Base-by-base conservation (phyloP, 2,888 invertebrate genomes). In the Cordilura impudica region DNA sequence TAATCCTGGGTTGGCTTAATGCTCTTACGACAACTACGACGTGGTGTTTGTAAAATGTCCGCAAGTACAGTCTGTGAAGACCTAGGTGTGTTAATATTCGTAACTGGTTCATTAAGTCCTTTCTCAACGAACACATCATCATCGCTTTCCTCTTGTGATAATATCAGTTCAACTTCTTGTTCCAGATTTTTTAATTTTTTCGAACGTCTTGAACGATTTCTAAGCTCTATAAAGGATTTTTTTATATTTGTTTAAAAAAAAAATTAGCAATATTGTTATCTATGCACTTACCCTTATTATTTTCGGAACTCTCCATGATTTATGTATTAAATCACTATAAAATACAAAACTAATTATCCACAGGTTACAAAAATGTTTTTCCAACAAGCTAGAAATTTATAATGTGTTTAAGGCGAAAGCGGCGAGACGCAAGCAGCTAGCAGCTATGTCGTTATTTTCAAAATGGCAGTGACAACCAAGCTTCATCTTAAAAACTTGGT, bases 1-100 rank as follows among this genome's bases (percentile, higher is more conserved):
- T 89, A 88, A 53, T 88, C 89, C 47, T 85, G 83, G 0, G 81
- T 63, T 0, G 89, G 89, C 16, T 87, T 88, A 0, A 88, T 80
- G 58, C 87, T 87, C 54, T 87, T 88, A 0, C 88, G 84, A 1
- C 80, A 82, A 65, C 89, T 88, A 2, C 88, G 87, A 0, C 88
- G 81, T 3, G 88, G 88, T 0, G 88, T 88, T 56, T 84, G 82
- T 4, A 47, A 2, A 0, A 31, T n/a, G 6, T 82, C 76, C 8
- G 61, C 10, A 2, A 58, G 31, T 18, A 58, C 45, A 45, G 35
- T 5, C 19, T 43, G 14, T 7, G 47, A 53, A 6, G 19, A 31
- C 16, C 8, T 60, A 16, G 60, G 81, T 10, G 61, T 63, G 35
- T 10, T 8, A 74, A 18, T n/a, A 23, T 60, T 54, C 7, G 73